Evolutionary conservation across 1,140 invertebrate genomes (phyloP), one percentile per base, ranked within the genome.

Genomic region (Centruroides vittatus): DNA sequence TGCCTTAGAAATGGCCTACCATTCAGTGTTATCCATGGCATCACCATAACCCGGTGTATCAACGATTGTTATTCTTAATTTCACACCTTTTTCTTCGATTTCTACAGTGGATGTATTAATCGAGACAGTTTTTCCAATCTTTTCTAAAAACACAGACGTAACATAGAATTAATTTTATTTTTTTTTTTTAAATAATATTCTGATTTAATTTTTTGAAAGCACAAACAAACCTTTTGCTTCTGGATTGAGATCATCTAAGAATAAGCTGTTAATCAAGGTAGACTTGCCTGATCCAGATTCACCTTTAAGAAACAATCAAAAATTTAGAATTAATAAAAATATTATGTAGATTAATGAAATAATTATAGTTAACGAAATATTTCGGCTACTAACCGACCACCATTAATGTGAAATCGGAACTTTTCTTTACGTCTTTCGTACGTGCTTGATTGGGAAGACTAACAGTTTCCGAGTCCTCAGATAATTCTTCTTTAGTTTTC

Each of bases 361-460:
- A n/a, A n/a, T n/a, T n/a, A n/a, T n/a, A n/a, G n/a, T n/a, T n/a
- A n/a, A n/a, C n/a, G n/a, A n/a, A n/a, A n/a, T n/a, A n/a, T n/a
- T n/a, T n/a, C n/a, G n/a, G n/a, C n/a, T n/a, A 91, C 74, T 96
- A 92, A 36, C 94, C 95, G 64, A 98, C 96, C 66, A 99, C 93
- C 96, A 99, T 98, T 23, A 99, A 78, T 7, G 93, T 98, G 76
- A 99, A 99, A 71, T 98, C 94, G 72, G 99, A 99, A 57, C 96
- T 96, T 73, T 90, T 89, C 76, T 99, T 98, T 12, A 98, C 94
- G 48, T 94, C 92, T 77, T 98, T 96, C 55, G 96, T 81, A 75
- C 98, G 96, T 9, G 98, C 93, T 77, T 99, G 96, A 76, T 98
- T 98, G 36, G 96, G 95, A 63, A 99, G 79, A 79, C 97, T 92